Percentiles rank a stretch among this genome's conserved stretches.
phyloP scores from a whole-genome alignment of 2,888 invertebrate genomes.

The Anaspis maculata region DNA sequence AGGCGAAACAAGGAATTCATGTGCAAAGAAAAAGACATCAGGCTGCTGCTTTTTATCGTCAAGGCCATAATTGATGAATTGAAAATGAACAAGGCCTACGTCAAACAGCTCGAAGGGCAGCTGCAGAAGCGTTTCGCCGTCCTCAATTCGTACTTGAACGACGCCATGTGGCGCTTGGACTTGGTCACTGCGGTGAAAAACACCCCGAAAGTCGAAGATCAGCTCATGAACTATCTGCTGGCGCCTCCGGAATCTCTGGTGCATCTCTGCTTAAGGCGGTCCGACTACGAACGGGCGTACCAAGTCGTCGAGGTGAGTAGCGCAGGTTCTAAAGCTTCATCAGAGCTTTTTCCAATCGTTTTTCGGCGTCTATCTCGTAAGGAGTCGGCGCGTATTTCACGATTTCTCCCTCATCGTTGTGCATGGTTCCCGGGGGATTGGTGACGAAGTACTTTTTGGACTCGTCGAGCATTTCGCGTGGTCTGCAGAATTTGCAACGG shows the following conservation, averaged over 20 bases:
- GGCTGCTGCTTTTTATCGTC: conserved; percentile 50
- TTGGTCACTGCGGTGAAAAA: conserved; percentile 53
- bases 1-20: conserved; percentile 45
- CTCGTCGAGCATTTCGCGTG: conserved; percentile 45
- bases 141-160: conserved; percentile 49
- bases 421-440: conserved; percentile 51
- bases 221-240: conserved; percentile 61
- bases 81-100: conserved; percentile 37
- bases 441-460: conserved; percentile 47
- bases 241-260: conserved; percentile 67
- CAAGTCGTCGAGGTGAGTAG: conserved; percentile 69
- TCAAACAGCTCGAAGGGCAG: conserved; percentile 34
- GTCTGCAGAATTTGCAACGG: conserved; percentile 50
- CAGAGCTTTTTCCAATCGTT: conserved; percentile 49
- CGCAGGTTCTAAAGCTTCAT: conserved; percentile 42
- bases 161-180: conserved; percentile 66
- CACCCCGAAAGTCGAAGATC: conserved; percentile 41
- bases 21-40: conserved; percentile 51
- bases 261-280: conserved; percentile 65
- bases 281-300: conserved; percentile 64
- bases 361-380: conserved; percentile 50
- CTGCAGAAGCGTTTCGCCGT: conserved; percentile 30
- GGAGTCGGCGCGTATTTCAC: conserved; percentile 47
- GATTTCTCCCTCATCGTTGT: conserved; percentile 33
- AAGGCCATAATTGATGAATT: conserved; percentile 48